Evolutionary conservation across 2,888 invertebrate genomes (phyloP), one percentile per base, ranked within the genome.

Genomic region (Cantharis lateralis): DNA sequence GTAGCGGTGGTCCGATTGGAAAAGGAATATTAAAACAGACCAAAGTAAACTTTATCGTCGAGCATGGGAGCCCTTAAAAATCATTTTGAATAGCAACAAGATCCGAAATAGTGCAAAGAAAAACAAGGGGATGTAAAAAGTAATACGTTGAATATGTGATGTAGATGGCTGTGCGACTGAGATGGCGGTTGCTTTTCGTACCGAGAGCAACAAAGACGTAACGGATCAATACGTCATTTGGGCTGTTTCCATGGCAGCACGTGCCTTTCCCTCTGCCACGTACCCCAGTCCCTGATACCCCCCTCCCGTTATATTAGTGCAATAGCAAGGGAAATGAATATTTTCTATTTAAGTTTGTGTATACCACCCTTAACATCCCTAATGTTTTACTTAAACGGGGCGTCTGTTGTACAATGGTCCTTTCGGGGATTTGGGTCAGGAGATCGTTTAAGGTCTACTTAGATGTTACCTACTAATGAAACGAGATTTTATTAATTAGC

Each of bases 211-310:
- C 85, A 81, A 86, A 86, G 88, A 88, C 83, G 83, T 84, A 84
- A 81, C 83, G 86, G 88, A 89, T 89, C 89, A 88, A 89, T 89
- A 89, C 89, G 88, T 89, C 89, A 89, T 89, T 89, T 89, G 88
- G 88, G 88, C 88, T 88, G 89, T 89, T 89, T 87, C 89, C 89
- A 89, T 89, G 89, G 89, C 86, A 89, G 88, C 89, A 88, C 86
- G 87, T 87, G 87, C 87, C 87, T 86, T 86, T 84, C 84, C 84
- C 87, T 86, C 84, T 82, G 85, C 84, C 82, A 82, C 81, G 77
- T 80, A 83, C 83, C 83, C 83, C 78, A 83, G 75, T 78, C 81
- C 80, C 70, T 71, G 77, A 71, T 80, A 72, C 77, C 79, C 82
- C 82, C 79, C 73, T 76, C 79, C 83, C 84, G 85, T 87, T 86